These are phyloP conservation scores for Melanotaenia parkinsoni DNA, from an alignment of 2,797 vertebrate species.

Conservation along the genomic window DNA sequence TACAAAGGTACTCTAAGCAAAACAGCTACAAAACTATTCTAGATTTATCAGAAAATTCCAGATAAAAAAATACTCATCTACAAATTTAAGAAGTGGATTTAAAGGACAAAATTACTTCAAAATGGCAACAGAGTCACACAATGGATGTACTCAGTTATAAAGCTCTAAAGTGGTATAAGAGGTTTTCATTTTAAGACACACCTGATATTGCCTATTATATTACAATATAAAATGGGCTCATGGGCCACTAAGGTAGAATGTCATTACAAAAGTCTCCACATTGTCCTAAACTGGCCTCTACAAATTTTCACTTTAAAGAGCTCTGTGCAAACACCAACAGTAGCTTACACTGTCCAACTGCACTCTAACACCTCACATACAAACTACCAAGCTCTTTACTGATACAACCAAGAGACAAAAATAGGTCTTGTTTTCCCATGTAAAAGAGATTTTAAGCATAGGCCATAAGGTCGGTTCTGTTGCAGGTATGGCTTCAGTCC, in stretches of 20 bases:
- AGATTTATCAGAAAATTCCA: background rate
- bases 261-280: background rate
- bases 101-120: background rate
- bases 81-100: background rate
- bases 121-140: background rate
- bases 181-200: background rate
- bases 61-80: too few species aligned
- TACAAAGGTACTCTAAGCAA: background rate
- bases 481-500: slow-evolving; percentile 31
- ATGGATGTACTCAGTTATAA: too few species aligned
- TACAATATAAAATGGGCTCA: background rate
- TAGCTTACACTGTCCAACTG: background rate
- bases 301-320: slow-evolving; percentile 7
- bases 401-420: slow-evolving; percentile 16
- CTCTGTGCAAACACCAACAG: slow-evolving; percentile 16
- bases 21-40: background rate
- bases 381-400: background rate
- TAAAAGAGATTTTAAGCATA: slow-evolving; percentile 18
- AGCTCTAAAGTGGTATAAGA: background rate
- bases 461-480: slow-evolving; percentile 31
- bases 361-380: background rate
- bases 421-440: slow-evolving; percentile 25
- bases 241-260: background rate
- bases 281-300: slow-evolving; percentile 15
- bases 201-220: too few species aligned